Conservation (phyloP, 2,888 invertebrate genomes). For the Drosophila dives region DNA sequence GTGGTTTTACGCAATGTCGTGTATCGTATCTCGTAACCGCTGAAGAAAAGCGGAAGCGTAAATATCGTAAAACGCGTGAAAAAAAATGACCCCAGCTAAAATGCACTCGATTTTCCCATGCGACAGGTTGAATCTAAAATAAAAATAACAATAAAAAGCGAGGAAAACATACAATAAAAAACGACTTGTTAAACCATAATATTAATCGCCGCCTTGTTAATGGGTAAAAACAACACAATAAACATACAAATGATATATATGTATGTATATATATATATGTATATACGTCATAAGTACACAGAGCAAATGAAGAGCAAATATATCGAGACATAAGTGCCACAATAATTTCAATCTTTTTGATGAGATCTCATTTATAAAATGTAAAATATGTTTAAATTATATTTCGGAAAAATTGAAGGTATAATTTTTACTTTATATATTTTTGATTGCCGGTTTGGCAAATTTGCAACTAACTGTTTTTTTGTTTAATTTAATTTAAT, state of each 20-base stretch:
- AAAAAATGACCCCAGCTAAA: slow-evolving; percentile 13
- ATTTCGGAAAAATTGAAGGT: not conserved
- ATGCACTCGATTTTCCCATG: slow-evolving; percentile 28
- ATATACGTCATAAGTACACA: not conserved
- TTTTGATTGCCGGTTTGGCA: too few relatives aligned
- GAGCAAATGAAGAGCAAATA: not conserved
- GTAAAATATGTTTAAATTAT: not conserved
- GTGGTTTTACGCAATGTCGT: slow-evolving; percentile 4
- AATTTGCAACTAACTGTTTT: too few relatives aligned
- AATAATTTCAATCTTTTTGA: not conserved
- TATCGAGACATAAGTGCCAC: not conserved
- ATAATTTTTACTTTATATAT: not conserved
- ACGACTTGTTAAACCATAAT: slow-evolving; percentile 32
- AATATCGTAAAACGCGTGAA: slow-evolving; percentile 27
- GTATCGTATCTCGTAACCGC: not conserved
- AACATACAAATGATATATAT: too few relatives aligned
- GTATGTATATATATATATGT: not conserved
- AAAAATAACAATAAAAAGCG: slow-evolving; percentile 22
- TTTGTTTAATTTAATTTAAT: not conserved
- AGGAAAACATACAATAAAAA: slow-evolving; percentile 35
- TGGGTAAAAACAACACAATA: not conserved
- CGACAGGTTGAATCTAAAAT: slow-evolving; percentile 59
- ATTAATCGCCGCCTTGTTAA: not conserved
- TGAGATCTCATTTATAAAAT: not conserved
- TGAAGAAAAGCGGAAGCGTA: slow-evolving; percentile 43